Evolutionary conservation across 2,888 invertebrate genomes (phyloP).

Genomic region (Melipona beecheii): DNA sequence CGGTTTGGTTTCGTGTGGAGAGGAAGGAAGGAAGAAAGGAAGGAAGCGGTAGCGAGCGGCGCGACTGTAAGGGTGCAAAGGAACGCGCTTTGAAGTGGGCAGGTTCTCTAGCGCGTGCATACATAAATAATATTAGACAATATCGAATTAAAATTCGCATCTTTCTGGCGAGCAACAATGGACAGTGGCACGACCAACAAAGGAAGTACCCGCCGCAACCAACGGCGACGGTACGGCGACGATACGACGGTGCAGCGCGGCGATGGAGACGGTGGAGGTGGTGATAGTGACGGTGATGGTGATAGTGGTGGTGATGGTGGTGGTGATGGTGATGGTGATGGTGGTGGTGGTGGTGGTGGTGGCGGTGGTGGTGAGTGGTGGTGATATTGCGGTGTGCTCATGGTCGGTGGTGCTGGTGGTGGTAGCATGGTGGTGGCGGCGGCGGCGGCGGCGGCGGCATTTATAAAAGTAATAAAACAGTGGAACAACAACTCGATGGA

Average conservation of each 20-base stretch:
- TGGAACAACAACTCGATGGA: constrained; percentile 76
- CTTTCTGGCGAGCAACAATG: constrained; percentile 77
- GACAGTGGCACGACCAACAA: constrained; percentile 74
- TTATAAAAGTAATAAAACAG: constrained; percentile 81
- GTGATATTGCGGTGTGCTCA: constrained; percentile 17
- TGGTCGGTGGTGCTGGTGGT: constrained; percentile 27
- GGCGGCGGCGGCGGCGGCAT: constrained; percentile 72
- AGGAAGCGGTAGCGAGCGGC: constrained; percentile 50
- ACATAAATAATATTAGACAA: constrained; percentile 79
- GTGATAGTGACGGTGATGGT: constrained; percentile 39
- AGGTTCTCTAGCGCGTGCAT: constrained; percentile 68
- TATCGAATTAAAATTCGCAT: constrained; percentile 80
- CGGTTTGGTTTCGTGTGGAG: constrained; percentile 48
- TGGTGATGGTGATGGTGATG: constrained; percentile 67
- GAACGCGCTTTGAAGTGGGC: constrained; percentile 56
- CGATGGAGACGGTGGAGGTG: constrained; percentile 34
- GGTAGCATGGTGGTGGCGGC: constrained; percentile 41
- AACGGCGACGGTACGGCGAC: constrained; percentile 42
- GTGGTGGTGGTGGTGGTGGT: constrained; percentile 41
- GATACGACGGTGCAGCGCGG: background rate
- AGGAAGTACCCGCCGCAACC: constrained; percentile 73
- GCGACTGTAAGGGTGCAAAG: constrained; percentile 36
- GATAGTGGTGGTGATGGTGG: constrained; percentile 35
- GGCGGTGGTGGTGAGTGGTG: constrained; percentile 49
- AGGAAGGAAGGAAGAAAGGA: constrained; percentile 58